These are phyloP conservation scores for Noctua janthina DNA, from an alignment of 2,888 invertebrate genomes.

Conservation along the genomic window DNA sequence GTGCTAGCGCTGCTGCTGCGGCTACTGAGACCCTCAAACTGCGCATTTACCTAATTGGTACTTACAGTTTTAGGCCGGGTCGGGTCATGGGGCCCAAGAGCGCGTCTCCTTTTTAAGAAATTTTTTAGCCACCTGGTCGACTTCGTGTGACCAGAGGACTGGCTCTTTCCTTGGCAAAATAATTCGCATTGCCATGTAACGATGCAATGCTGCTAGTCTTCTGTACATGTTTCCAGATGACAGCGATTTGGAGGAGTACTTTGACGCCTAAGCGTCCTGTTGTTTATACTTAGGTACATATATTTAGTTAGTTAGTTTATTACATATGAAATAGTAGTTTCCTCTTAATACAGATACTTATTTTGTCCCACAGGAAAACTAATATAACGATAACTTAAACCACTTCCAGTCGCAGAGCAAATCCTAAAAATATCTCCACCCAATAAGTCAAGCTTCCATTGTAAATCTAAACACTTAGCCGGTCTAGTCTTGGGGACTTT, in stretches of 20 bases:
- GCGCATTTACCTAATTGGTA: neutral
- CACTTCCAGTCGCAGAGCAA: constrained; percentile 10
- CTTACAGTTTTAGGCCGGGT: no score
- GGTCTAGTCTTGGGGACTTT: constrained; percentile 21
- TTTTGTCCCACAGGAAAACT: no score
- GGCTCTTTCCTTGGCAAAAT: neutral
- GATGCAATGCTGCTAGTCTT: neutral
- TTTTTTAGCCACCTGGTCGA: neutral
- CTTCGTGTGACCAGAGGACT: neutral
- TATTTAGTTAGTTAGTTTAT: neutral
- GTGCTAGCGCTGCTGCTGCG: no score
- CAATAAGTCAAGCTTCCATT: constrained; percentile 40
- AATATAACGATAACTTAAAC: neutral
- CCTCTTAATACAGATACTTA: neutral
- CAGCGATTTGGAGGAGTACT: neutral
- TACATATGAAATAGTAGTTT: neutral
- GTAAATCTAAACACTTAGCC: constrained; percentile 55
- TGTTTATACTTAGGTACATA: neutral
- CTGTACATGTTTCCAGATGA: no score
- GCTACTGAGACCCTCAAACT: neutral
- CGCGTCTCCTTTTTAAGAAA: neutral
- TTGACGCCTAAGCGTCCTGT: neutral
- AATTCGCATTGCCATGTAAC: no score
- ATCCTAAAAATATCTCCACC: constrained; percentile 36
- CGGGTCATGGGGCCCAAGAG: neutral